Base-by-base conservation (phyloP, 1,140 invertebrate species). In the Kradibia gibbosae region DNA sequence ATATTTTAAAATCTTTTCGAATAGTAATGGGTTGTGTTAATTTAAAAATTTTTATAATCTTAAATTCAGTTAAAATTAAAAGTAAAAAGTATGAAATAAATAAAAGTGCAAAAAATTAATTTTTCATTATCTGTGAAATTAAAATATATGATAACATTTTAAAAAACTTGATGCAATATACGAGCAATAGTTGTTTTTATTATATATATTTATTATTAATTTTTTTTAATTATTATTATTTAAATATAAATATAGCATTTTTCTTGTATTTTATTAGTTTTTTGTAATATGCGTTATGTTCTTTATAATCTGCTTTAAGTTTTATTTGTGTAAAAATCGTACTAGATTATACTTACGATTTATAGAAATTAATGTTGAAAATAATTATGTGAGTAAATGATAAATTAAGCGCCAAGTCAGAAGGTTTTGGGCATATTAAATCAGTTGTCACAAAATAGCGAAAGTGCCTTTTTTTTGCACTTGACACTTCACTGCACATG, bases 401-500 rank as follows among this genome's bases (percentile, higher is more conserved):
- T 60, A 28, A 81, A 73, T 81, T 62, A 81, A 81, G 80, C 25
- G 71, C 57, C 78, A 83, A 72, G 78, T 83, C 3, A 62, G 65
- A 83, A 80, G 83, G 77, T 85, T 83, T 87, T 84, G 78, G 81
- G 73, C 81, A 78, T 84, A 81, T 85, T 78, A 81, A 76, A 77
- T 82, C 78, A 78, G 78, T 78, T 67, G 76, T 82, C 81, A 79
- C 76, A 82, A 55, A 75, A 87, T 87, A 91, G 89, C 89, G 87
- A 86, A 91, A 91, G 90, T 91, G 90, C 90, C 90, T 91, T 91
- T 88, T n/a, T 89, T 88, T 88, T 91, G 90, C 90, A 91, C 90
- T 90, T 84, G 84, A 91, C 88, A 89, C 89, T 88, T 86, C 83
- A 89, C 85, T 89, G 88, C 87, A 90, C 85, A 88, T 84, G 55